A percentile compares a stretch with the other conserved stretches of the same genome.
phyloP scores from a whole-genome alignment of 2,888 invertebrate genomes.

The Plebejus melissa region DNA sequence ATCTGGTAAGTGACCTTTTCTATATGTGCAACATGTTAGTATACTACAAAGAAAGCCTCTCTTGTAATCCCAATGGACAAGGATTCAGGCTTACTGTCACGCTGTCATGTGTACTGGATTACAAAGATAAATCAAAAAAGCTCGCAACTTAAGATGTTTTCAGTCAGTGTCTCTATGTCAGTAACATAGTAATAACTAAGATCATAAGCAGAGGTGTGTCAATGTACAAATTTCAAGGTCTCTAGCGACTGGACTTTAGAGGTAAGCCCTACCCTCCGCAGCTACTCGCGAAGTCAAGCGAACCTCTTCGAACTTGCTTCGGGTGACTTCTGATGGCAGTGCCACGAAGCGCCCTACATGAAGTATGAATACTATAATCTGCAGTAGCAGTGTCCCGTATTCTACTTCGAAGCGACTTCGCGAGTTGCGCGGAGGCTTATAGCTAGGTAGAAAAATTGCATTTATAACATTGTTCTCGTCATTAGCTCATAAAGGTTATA shows the following conservation, averaged over 20 bases:
- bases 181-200: not conserved
- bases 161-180: not conserved
- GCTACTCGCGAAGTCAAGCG: conserved; percentile 6
- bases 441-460: conserved; percentile 45
- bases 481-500: conserved; percentile 30
- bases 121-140: not conserved
- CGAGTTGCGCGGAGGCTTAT: conserved; percentile 34
- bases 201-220: not conserved
- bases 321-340: not conserved
- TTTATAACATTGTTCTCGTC: conserved; percentile 43
- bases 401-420: not conserved
- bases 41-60: not conserved
- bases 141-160: not conserved
- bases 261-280: conserved; percentile 13
- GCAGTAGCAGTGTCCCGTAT: not conserved
- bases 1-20: not conserved
- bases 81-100: not conserved
- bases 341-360: not conserved
- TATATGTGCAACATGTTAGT: not conserved
- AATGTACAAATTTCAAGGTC: not conserved
- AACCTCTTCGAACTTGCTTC: not conserved
- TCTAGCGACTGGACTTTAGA: not conserved
- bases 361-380: not conserved
- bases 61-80: not conserved
- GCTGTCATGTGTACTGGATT: not conserved